Conservation (phyloP, 1,140 invertebrate species). For the Neodiprion lecontei region DNA sequence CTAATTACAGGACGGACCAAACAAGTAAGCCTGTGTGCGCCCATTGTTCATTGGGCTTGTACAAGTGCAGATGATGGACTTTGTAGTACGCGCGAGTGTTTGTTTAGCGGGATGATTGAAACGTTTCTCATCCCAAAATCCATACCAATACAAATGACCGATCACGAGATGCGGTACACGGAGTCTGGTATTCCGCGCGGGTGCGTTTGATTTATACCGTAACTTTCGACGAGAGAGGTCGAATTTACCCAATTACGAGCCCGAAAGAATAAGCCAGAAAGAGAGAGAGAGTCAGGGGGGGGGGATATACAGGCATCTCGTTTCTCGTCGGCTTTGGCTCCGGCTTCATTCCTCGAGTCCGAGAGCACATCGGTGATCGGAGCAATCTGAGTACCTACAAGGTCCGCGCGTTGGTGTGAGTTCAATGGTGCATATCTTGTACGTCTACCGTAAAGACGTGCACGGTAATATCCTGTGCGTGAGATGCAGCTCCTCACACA, state of each 20-base stretch:
- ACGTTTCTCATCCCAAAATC: background rate
- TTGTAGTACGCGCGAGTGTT: background rate
- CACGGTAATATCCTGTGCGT: constrained; percentile 3
- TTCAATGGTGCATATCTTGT: background rate
- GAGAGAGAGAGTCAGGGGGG: constrained; percentile 15
- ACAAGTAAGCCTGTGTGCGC: too few species aligned
- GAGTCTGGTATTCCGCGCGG: background rate
- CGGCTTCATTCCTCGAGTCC: constrained; percentile 22
- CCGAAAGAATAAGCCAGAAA: constrained; percentile 3
- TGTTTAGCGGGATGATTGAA: constrained; percentile 1
- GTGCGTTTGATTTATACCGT: constrained; percentile 51
- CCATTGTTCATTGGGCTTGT: too few species aligned
- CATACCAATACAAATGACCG: background rate
- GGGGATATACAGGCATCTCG: constrained; percentile 21
- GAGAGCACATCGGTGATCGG: constrained; percentile 16
- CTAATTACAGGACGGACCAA: too few species aligned
- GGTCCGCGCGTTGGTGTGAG: background rate
- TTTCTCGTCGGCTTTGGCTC: constrained; percentile 10
- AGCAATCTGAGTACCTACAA: constrained; percentile 10
- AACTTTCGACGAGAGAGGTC: constrained; percentile 9
- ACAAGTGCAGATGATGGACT: too few species aligned
- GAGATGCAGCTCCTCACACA: constrained; percentile 14
- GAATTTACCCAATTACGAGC: constrained; percentile 6
- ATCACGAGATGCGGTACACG: background rate
- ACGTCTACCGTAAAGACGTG: constrained; percentile 16